Evolutionary conservation across 2,888 invertebrate species (phyloP).

Genomic region (Zelleria hepariella): DNA sequence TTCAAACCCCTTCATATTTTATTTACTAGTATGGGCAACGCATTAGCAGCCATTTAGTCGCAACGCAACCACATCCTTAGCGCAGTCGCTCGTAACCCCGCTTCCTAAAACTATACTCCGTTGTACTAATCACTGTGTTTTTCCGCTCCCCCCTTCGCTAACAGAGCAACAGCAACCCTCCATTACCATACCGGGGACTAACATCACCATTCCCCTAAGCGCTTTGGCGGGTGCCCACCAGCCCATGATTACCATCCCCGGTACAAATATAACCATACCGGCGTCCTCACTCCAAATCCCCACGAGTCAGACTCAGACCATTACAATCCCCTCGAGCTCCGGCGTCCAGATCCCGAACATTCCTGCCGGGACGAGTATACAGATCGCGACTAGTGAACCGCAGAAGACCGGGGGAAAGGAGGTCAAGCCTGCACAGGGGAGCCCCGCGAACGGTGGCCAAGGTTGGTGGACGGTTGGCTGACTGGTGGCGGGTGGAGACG

Average conservation of each 20-base stretch:
- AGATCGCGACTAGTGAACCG: slow-evolving; percentile 12
- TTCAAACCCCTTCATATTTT: too few species aligned
- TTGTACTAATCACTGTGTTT: slow-evolving; percentile 47
- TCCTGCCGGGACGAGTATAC: slow-evolving; percentile 23
- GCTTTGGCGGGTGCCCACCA: slow-evolving; percentile 55
- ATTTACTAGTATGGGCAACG: too few species aligned
- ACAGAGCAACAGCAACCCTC: slow-evolving; percentile 68
- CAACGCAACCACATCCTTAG: too few species aligned
- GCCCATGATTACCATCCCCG: slow-evolving; percentile 69
- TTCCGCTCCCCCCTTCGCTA: slow-evolving; percentile 23
- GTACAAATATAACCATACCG: slow-evolving; percentile 67
- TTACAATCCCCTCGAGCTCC: slow-evolving; percentile 39
- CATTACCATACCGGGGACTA: slow-evolving; percentile 75
- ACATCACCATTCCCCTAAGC: slow-evolving; percentile 72
- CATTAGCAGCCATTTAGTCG: too few species aligned
- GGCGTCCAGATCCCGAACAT: slow-evolving; percentile 14
- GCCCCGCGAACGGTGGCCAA: slow-evolving; percentile 34
- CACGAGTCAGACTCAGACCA: slow-evolving; percentile 34
- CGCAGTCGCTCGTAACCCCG: too few species aligned
- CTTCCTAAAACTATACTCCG: slow-evolving; percentile 38
- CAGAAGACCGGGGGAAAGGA: slow-evolving; percentile 55
- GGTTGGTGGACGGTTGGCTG: slow-evolving; percentile 37
- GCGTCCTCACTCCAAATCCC: slow-evolving; percentile 30
- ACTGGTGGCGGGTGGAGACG: background rate
- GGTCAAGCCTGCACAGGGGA: slow-evolving; percentile 28